These are phyloP conservation scores for Fregata magnificens DNA, from an alignment of 2,113 vertebrate genomes.

Conservation along the genomic window DNA sequence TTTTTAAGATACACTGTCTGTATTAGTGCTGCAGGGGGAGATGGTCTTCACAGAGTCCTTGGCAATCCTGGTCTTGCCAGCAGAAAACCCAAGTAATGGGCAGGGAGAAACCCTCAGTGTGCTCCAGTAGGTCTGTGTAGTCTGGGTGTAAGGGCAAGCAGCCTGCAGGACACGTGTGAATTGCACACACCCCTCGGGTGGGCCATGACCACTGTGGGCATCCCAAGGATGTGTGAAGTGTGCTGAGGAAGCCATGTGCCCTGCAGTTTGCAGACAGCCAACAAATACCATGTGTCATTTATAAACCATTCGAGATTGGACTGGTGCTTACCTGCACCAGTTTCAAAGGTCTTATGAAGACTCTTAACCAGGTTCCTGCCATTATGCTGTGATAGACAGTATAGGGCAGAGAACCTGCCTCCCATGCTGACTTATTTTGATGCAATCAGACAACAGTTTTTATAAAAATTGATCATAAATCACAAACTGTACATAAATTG, in stretches of 20 bases:
- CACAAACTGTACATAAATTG: not conserved
- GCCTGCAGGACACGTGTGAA: accelerated
- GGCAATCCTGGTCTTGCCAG: not conserved
- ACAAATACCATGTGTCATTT: not conserved
- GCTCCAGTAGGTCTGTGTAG: not conserved
- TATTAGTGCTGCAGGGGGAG: not conserved
- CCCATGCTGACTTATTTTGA: not conserved
- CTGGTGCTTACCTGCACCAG: not conserved
- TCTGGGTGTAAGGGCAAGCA: not conserved
- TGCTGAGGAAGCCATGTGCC: accelerated
- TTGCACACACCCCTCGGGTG: not conserved
- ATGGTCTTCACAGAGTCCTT: not conserved
- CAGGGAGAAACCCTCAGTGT: not conserved
- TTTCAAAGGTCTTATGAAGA: not conserved
- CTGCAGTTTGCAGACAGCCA: not conserved
- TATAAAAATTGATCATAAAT: not conserved
- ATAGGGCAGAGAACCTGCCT: not conserved
- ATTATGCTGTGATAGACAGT: not conserved
- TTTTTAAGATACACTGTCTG: not conserved
- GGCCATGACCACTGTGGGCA: accelerated
- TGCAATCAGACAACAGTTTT: not conserved
- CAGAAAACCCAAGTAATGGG: not conserved
- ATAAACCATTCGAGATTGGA: not conserved
- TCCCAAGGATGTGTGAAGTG: not conserved
- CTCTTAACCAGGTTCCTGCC: not conserved